Percentiles rank a stretch among this genome's conserved stretches.
Evolutionary conservation across 2,113 vertebrate species (phyloP).

Genomic region (Pterophyllum scalare): DNA sequence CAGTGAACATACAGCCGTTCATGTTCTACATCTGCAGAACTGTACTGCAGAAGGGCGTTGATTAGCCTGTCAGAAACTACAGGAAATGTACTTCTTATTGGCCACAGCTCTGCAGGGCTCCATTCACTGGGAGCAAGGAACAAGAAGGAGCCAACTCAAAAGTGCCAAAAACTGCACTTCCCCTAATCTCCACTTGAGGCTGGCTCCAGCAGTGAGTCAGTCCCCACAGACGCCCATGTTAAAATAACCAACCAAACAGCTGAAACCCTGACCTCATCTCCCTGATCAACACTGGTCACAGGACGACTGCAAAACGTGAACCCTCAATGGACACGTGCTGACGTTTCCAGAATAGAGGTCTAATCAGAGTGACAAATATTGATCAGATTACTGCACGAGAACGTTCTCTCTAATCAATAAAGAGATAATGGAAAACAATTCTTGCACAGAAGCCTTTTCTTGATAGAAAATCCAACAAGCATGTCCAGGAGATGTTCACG

Average conservation of each 20-base stretch:
- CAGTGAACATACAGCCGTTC: rapidly evolving
- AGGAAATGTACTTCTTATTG: neutral
- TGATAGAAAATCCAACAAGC: rapidly evolving
- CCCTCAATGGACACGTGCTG: too few species aligned
- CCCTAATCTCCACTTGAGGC: neutral
- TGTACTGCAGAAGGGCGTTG: too few species aligned
- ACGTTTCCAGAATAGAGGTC: too few species aligned
- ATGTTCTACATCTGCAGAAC: neutral
- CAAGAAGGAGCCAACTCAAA: rapidly evolving
- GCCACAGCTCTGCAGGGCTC: rapidly evolving
- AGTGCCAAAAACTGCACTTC: neutral
- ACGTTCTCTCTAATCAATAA: neutral
- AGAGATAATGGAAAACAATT: neutral
- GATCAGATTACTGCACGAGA: neutral
- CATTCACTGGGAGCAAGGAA: neutral
- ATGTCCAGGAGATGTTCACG: neutral
- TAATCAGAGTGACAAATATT: neutral
- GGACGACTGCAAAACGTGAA: too few species aligned
- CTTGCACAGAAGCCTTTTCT: too few species aligned
- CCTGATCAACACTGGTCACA: too few species aligned
- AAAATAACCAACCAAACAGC: too few species aligned
- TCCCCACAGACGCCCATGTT: too few species aligned
- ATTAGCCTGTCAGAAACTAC: too few species aligned
- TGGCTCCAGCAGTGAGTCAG: neutral
- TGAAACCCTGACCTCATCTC: too few species aligned